Conservation (phyloP, 1,140 invertebrate species). For the Bombus picipes region DNA sequence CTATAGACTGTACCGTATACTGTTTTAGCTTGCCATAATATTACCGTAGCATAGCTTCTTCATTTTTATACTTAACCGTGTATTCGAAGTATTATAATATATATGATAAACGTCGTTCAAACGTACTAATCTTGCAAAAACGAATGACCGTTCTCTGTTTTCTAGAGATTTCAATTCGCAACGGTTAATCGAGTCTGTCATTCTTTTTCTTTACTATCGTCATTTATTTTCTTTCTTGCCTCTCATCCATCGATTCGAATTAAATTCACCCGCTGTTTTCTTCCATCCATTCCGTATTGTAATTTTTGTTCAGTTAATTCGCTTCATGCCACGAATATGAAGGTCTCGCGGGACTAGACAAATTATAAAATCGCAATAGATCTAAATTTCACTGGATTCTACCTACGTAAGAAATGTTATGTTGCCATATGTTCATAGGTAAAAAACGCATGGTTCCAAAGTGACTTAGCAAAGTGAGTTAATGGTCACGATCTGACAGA, state of each 20-base stretch:
- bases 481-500: not conserved
- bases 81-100: not conserved
- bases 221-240: not conserved
- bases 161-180: constrained; percentile 10
- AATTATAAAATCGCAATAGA: not conserved
- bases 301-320: not conserved
- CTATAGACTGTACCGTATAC: too few species aligned
- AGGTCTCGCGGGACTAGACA: not conserved
- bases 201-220: not conserved
- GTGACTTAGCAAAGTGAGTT: constrained; percentile 1
- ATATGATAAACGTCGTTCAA: not conserved
- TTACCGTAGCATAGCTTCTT: too few species aligned
- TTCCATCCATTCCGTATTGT: not conserved
- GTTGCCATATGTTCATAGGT: not conserved
- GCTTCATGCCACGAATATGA: not conserved
- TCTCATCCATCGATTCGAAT: not conserved
- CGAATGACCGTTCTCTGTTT: not conserved
- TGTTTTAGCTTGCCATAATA: too few species aligned
- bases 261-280: too few species aligned
- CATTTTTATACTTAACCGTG: not conserved
- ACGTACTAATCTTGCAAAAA: not conserved
- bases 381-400: not conserved
- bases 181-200: not conserved
- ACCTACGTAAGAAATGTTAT: not conserved
- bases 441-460: not conserved